Evolutionary conservation across 2,888 invertebrate species (phyloP).

Genomic region (Archaeoteleia sp.): DNA sequence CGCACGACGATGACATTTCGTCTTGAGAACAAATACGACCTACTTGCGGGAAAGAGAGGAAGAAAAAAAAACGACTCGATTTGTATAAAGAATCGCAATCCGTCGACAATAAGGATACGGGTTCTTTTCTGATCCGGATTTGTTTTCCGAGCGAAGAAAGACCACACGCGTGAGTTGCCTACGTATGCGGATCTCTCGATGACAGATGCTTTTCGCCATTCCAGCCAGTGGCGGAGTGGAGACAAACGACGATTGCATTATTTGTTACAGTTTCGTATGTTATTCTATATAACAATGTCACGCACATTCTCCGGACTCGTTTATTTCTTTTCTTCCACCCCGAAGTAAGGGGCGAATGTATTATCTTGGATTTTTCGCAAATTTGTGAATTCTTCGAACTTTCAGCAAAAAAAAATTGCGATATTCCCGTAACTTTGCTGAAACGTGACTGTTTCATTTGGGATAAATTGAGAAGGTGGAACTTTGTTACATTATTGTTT

Average conservation of each 20-base stretch:
- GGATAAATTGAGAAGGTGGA: too few relatives aligned
- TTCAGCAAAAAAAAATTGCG: too few relatives aligned
- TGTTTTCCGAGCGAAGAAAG: slow-evolving; percentile 44
- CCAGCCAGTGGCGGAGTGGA: background rate
- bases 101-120: slow-evolving; percentile 36
- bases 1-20: slow-evolving; percentile 28
- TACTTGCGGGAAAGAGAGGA: slow-evolving; percentile 25
- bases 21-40: slow-evolving; percentile 43
- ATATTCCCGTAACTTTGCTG: too few relatives aligned
- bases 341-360: slow-evolving; percentile 64
- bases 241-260: slow-evolving; percentile 17
- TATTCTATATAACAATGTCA: slow-evolving; percentile 72
- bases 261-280: slow-evolving; percentile 59
- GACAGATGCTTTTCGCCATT: slow-evolving; percentile 33
- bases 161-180: slow-evolving; percentile 30
- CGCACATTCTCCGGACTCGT: slow-evolving; percentile 71
- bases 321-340: slow-evolving; percentile 74
- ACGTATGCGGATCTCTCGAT: slow-evolving; percentile 39
- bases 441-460: too few relatives aligned
- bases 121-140: slow-evolving; percentile 37
- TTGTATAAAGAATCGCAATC: slow-evolving; percentile 40
- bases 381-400: too few relatives aligned
- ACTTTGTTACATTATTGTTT: background rate
- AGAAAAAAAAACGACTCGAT: slow-evolving; percentile 31
- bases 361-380: background rate